These are phyloP conservation scores for Cavia aperea DNA, from an alignment of 2,113 vertebrate species.

Conservation along the genomic window DNA sequence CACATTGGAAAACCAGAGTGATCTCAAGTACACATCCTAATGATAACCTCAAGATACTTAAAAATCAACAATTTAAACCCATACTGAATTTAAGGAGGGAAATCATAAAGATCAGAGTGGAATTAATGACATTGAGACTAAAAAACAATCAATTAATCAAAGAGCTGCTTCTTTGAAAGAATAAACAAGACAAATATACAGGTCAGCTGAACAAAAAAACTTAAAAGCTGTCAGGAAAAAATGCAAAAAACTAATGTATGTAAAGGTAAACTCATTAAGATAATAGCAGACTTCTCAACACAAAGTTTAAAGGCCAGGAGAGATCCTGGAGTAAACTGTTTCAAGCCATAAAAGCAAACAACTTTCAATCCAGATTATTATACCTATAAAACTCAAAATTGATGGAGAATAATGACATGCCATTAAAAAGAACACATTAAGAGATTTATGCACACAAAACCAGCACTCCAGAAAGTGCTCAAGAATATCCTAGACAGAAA, in stretches of 20 bases:
- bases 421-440: background rate
- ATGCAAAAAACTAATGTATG: background rate
- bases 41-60: background rate
- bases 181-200: background rate
- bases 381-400: background rate
- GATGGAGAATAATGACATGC: background rate
- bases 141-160: background rate
- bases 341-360: background rate
- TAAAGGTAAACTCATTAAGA: background rate
- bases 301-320: background rate
- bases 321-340: background rate
- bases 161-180: background rate
- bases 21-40: background rate
- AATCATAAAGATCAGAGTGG: background rate
- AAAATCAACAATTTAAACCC: background rate
- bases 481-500: background rate
- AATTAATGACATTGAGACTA: background rate
- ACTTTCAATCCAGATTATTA: background rate
- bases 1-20: background rate
- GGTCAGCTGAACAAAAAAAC: background rate
- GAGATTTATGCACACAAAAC: background rate
- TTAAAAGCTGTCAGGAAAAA: background rate
- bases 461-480: background rate
- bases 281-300: background rate
- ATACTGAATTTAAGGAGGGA: background rate